Base-by-base conservation (phyloP, 2,888 invertebrate genomes). In the Agrilus cyanescens region DNA sequence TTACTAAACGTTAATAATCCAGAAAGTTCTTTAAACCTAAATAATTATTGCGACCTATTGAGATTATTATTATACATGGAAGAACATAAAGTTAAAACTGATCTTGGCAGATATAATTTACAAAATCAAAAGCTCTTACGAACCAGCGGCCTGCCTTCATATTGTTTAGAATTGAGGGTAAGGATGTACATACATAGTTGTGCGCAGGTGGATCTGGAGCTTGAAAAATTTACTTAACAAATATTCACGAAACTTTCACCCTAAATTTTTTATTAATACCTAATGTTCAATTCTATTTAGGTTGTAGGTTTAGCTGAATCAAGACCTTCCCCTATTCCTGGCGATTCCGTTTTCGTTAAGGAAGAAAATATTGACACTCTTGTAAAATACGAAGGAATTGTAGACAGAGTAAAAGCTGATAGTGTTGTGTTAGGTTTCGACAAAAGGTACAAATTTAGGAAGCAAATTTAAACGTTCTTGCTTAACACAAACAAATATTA, bases 221-320 rank as follows among this genome's bases (percentile, higher is more conserved):
- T 4, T 20, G 4, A 20, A 7, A 20, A 20, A n/a, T n/a, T n/a
- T n/a, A n/a, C n/a, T n/a, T n/a, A n/a, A n/a, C n/a, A n/a, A n/a
- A n/a, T n/a, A n/a, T n/a, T n/a, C n/a, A n/a, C n/a, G n/a, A n/a
- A n/a, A n/a, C n/a, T 20, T 20, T 20, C 7, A 20, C 7, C 20
- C 20, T 20, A 15, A 10, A 2, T 12, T 2, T 3, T 15, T 37
- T 14, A 20, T 25, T 37, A 3, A 8, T 15, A 8, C 29, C 20
- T 16, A 16, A 7, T 37, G 4, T 42, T 40, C 32, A 40, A 31
- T 10, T 46, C 37, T 37, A 36, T 46, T 37, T 41, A 63, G 60
- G 62, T 66, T 15, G 60, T 64, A 29, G 62, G 60, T 14, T 48
- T 66, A 31, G 58, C 61, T 4, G 66, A 66, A 52, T 55, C 57